Base-by-base conservation (phyloP, 2,113 vertebrate species). In the Crotalus helleri region DNA sequence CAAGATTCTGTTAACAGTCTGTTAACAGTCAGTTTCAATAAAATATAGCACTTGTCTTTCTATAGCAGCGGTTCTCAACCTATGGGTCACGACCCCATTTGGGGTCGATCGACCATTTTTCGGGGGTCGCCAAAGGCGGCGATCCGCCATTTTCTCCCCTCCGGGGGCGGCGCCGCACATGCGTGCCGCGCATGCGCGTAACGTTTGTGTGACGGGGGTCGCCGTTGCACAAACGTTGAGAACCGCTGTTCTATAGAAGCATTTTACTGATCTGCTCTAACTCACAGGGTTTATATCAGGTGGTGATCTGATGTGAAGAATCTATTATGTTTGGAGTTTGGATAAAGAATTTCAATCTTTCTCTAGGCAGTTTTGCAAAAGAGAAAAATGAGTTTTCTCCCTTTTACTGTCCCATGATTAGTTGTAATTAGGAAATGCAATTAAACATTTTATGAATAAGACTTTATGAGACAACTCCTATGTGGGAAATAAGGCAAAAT, bases 401-500 rank as follows among this genome's bases (percentile, higher is more conserved):
- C 21, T 59, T 23, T 15, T 74, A 2, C 64, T 89, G 5, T 54
- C 64, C 13, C 23, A 49, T 0, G 0, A 0, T 29, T 89, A 46
- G 61, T 59, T 81, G 33, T 64, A 90, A 49, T 90, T 93, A 94
- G 46, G 88, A 92, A 92, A n/a, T 23, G 90, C 58, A 90, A 57
- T 91, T 92, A 89, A 94, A 95, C 33, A 33, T 88, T 93, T 93
- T 33, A 91, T 90, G 92, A 94, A 19, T 0, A 81, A 87, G 92
- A 69, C 17, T 44, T 92, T 59, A 2, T 54, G 91, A 87, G 24
- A 33, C 93, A 88, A 90, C 92, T 0, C 0, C 69, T 69, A 17
- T 85, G 55, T 88, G 39, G 91, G 53, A 95, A 95, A 85, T 51
- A 46, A 94, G 92, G 86, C 92, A 90, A 92, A 92, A 85, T 92